Evolutionary conservation across 2,113 vertebrate genomes (phyloP).

Genomic region (Podiceps cristatus): DNA sequence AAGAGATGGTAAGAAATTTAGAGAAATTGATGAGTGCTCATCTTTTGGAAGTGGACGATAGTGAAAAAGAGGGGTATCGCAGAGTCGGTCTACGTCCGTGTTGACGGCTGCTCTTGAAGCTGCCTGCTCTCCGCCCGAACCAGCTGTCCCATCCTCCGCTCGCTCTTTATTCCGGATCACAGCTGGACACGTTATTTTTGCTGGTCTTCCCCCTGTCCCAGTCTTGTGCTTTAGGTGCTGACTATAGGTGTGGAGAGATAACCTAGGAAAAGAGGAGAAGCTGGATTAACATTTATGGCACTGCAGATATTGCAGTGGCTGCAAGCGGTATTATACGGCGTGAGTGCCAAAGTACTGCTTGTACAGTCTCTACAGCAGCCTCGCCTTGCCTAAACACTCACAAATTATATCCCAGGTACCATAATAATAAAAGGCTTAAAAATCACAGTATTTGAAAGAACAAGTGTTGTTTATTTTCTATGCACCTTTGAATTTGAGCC

Average conservation of each 20-base stretch:
- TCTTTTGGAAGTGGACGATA: background rate
- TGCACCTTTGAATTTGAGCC: background rate
- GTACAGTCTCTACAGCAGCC: background rate
- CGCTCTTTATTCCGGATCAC: accelerated
- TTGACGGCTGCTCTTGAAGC: background rate
- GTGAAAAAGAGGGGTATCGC: background rate
- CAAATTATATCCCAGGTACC: background rate
- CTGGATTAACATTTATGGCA: background rate
- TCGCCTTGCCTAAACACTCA: background rate
- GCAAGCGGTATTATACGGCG: accelerated
- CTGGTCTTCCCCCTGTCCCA: background rate
- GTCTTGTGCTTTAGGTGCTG: background rate
- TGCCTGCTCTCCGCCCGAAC: background rate
- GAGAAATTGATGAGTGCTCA: background rate
- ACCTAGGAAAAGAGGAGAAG: background rate
- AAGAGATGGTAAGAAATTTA: background rate
- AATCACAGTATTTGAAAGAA: background rate
- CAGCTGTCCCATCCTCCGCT: background rate
- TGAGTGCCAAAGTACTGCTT: background rate
- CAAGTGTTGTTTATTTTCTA: background rate
- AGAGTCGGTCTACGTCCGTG: background rate
- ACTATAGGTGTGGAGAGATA: background rate
- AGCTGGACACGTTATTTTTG: background rate
- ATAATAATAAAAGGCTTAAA: background rate
- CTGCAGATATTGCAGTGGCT: background rate